A percentile compares a stretch with the other conserved stretches of the same genome.
These are phyloP conservation scores for Leucoraja ocellata DNA, from an alignment of 2,797 vertebrate genomes.

Conservation along the genomic window DNA sequence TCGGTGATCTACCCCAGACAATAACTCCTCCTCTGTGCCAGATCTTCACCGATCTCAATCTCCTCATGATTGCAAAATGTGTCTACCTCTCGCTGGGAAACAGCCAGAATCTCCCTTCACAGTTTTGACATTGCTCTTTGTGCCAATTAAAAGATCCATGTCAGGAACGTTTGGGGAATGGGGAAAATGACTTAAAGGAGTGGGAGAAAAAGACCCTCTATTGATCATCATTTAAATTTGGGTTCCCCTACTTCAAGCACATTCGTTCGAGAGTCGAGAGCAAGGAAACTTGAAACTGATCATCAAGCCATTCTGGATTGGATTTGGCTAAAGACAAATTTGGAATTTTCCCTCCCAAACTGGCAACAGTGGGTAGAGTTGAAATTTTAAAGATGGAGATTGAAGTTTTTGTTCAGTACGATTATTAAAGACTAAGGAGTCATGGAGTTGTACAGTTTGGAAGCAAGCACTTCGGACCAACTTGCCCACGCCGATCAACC, in stretches of 20 bases:
- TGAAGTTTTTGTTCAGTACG: background rate
- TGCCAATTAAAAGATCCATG: background rate
- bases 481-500: too few species aligned
- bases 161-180: background rate
- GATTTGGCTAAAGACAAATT: too few species aligned
- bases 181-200: background rate
- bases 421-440: background rate
- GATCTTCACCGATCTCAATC: too few species aligned
- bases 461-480: too few species aligned
- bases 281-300: background rate
- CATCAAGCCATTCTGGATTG: too few species aligned
- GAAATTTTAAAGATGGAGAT: background rate
- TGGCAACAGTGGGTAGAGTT: background rate
- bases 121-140: background rate
- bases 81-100: too few species aligned
- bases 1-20: too few species aligned
- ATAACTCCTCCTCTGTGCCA: too few species aligned
- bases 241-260: too few species aligned
- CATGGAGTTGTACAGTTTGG: too few species aligned
- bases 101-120: background rate
- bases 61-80: too few species aligned
- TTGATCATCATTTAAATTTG: background rate
- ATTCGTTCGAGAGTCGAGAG: background rate
- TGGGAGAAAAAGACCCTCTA: background rate
- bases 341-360: background rate